Base-by-base conservation (phyloP, 1,140 invertebrate genomes). In the Elysia chlorotica region DNA sequence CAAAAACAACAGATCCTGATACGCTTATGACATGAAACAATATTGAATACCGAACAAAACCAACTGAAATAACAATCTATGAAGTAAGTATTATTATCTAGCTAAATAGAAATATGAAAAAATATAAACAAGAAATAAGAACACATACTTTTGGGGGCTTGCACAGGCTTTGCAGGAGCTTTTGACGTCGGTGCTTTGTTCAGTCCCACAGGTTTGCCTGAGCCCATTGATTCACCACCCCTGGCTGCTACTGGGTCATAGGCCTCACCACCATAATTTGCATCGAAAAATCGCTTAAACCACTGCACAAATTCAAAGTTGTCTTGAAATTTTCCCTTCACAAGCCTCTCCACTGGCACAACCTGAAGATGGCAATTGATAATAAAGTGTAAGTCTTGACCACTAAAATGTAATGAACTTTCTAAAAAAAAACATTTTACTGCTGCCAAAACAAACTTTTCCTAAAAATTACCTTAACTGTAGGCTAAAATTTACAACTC, bases 251-350 rank as follows among this genome's bases (percentile, higher is more conserved):
- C 88, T 53, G 96, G 93, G 87, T 99, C 94, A 88, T 99, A 99
- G 71, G 95, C 94, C 78, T 93, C 91, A 25, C 65, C 71, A 68
- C 96, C 96, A 86, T 98, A 99, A 90, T 99, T 99, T 62, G 97
- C 96, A 91, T 99, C 97, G 90, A 99, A 99, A 89, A 99, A 99
- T 87, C 98, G 98, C 91, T 99, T 99, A 90, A 99, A 99, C 98
- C 98, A 99, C 91, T 99, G 98, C 76, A 99, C 92, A 90, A 99
- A 99, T 90, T 99, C 98, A 92, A 99, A 99, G 90, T 99, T 99
- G 90, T 99, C 97, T 79, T 89, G 87, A 89, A 99, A 99, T 84
- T 95, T 92, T 80, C 96, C 96, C 89, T 99, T 99, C 85, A 98
- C 96, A 88, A 99, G 91, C 89, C 94, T 96, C 89, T 99, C 96